These are phyloP conservation scores for Steinernema carpocapsae DNA, from an alignment of 2,888 invertebrate species.

Conservation along the genomic window DNA sequence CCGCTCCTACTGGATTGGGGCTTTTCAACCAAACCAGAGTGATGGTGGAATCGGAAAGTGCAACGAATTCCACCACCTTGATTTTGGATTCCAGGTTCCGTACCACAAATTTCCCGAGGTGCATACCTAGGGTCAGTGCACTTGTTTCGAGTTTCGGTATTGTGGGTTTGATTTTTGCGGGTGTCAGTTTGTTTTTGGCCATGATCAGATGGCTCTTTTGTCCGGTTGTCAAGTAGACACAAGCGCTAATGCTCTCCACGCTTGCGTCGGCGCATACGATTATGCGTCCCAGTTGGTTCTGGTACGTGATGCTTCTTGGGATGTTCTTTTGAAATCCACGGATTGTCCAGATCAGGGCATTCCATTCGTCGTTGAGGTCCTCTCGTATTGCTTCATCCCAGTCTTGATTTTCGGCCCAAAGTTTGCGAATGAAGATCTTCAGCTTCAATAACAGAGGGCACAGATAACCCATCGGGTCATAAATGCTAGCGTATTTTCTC, in stretches of 20 bases:
- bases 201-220: neutral
- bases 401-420: constrained; percentile 35
- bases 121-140: neutral
- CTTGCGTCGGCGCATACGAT: neutral
- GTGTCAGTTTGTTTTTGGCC: neutral
- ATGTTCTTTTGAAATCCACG: too few species aligned
- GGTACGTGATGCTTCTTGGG: too few species aligned
- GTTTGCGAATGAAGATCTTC: constrained; percentile 40
- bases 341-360: too few species aligned
- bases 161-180: neutral
- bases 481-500: constrained; percentile 39
- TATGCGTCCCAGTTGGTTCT: neutral
- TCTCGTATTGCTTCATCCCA: constrained; percentile 37
- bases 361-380: neutral
- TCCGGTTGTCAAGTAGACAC: neutral
- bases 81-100: neutral
- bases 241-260: neutral
- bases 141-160: neutral
- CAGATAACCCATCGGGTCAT: constrained; percentile 42
- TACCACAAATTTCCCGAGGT: neutral
- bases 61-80: neutral
- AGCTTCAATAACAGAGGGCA: constrained; percentile 36
- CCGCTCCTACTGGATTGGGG: neutral
- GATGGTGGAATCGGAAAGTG: neutral
- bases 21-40: neutral